Conservation (phyloP, 2,888 invertebrate species). For the Caenorhabditis parvicauda region DNA sequence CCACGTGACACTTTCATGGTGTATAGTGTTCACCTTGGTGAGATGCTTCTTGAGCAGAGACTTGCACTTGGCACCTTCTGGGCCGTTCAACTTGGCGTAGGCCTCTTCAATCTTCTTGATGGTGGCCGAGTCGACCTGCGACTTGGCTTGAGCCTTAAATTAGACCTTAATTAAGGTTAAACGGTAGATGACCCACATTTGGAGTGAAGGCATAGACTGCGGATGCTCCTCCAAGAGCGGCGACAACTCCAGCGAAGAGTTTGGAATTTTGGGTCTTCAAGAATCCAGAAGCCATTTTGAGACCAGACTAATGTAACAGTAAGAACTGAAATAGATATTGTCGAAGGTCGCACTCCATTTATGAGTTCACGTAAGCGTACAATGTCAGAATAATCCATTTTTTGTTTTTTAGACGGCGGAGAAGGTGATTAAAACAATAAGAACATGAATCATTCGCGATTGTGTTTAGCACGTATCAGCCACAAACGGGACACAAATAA, state of each 20-base stretch:
- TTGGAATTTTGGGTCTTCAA: conserved; percentile 25
- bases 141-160: conserved; percentile 19
- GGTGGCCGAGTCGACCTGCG: conserved; percentile 29
- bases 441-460: too few relatives aligned
- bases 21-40: conserved; percentile 40
- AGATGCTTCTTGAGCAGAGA: conserved; percentile 59
- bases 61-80: conserved; percentile 75
- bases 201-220: conserved; percentile 32
- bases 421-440: too few relatives aligned
- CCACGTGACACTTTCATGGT: too few relatives aligned
- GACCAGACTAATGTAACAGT: too few relatives aligned
- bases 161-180: too few relatives aligned
- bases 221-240: conserved; percentile 31
- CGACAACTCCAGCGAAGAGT: conserved; percentile 26
- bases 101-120: conserved; percentile 40
- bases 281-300: conserved; percentile 27
- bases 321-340: too few relatives aligned
- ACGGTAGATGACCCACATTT: conserved; percentile 6
- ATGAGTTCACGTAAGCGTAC: too few relatives aligned
- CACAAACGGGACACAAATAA: too few relatives aligned
- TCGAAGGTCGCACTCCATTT: too few relatives aligned
- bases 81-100: conserved; percentile 39
- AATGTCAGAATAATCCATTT: too few relatives aligned
- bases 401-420: too few relatives aligned
- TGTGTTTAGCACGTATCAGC: too few relatives aligned